Evolutionary conservation across 2,113 vertebrate genomes (phyloP).

Genomic region (Castor canadensis): DNA sequence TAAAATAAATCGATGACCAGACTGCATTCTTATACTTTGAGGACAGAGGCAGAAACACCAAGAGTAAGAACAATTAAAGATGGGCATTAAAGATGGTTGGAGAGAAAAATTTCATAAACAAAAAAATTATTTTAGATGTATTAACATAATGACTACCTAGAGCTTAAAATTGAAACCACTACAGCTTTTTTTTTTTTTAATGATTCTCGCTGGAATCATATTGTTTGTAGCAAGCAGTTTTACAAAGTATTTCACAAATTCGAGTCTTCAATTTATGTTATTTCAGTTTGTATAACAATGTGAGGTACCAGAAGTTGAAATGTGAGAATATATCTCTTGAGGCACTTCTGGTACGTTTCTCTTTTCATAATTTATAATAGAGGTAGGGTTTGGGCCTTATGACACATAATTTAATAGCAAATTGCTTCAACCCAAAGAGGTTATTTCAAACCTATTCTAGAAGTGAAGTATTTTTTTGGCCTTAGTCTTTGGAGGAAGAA

Average conservation of each 20-base stretch:
- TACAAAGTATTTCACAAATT: conserved; percentile 37
- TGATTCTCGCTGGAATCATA: conserved; percentile 18
- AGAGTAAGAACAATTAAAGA: conserved; percentile 82
- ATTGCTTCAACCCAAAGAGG: conserved; percentile 30
- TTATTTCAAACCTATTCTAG: background rate
- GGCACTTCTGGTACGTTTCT: conserved; percentile 35
- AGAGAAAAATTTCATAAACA: conserved; percentile 63
- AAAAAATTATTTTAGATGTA: conserved; percentile 55
- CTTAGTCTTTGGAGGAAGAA: conserved; percentile 32
- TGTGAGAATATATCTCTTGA: conserved; percentile 50
- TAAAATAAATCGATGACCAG: conserved; percentile 82
- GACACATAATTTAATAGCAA: conserved; percentile 22
- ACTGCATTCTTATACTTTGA: conserved; percentile 82
- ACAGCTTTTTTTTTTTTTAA: conserved; percentile 35
- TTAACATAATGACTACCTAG: background rate
- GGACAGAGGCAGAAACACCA: conserved; percentile 73
- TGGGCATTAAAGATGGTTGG: conserved; percentile 69
- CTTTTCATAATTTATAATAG: conserved; percentile 44
- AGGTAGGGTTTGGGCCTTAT: conserved; percentile 1
- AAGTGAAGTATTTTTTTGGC: background rate
- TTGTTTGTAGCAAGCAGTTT: background rate
- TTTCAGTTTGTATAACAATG: conserved; percentile 14
- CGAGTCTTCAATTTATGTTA: conserved; percentile 9
- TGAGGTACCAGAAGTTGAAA: conserved; percentile 44
- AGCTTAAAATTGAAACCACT: conserved; percentile 28